Base-by-base conservation (phyloP, 2,797 vertebrate genomes). In the Myotis vivesi region DNA sequence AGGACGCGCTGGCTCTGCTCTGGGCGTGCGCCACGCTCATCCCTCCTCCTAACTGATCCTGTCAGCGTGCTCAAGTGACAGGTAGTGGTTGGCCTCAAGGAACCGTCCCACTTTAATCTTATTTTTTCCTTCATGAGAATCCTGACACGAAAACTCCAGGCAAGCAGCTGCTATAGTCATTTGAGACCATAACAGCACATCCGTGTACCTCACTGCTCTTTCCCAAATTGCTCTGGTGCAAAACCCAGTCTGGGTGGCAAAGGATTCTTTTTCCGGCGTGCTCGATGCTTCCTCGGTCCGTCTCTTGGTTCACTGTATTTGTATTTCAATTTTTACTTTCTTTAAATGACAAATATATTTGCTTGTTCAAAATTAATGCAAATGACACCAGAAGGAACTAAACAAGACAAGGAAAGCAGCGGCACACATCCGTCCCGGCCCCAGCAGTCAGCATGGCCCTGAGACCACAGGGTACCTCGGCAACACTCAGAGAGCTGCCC, bases 11-110 rank as follows among this genome's bases (percentile, higher is more conserved):
- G 75, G 41, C 44, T 83, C 46, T 79, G 49, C 66, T 94, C 38
- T 44, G 22, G 3, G 10, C 17, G 46, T 30, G 4, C 46, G 36
- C 30, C 11, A 41, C n/a, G 66, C 44, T 85, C 33, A 62, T 71
- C 91, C 53, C 86, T 95, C 53, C 77, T 23, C 79, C 89, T 95
- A 96, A 94, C 38, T 92, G 90, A 95, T 93, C 77, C 80, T 85
- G 77, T 59, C 86, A 93, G 89, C 62, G n/a, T 84, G 66, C 46
- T 92, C 72, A 17, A 93, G 77, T 77, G 95, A 77, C 44, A 90
- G 62, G 66, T 49, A 71, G 64, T 72, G 64, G 73, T 87, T 92
- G 93, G 81, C 81, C 66, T 81, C 73, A 91, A 91, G 87, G 93
- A 96, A 86, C 41, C 38, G 69, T 94, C 81, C 62, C 4, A 91